Percentiles rank a stretch among this genome's conserved stretches.
phyloP scores from a whole-genome alignment of 2,113 vertebrate genomes.

The Calonectris borealis region DNA sequence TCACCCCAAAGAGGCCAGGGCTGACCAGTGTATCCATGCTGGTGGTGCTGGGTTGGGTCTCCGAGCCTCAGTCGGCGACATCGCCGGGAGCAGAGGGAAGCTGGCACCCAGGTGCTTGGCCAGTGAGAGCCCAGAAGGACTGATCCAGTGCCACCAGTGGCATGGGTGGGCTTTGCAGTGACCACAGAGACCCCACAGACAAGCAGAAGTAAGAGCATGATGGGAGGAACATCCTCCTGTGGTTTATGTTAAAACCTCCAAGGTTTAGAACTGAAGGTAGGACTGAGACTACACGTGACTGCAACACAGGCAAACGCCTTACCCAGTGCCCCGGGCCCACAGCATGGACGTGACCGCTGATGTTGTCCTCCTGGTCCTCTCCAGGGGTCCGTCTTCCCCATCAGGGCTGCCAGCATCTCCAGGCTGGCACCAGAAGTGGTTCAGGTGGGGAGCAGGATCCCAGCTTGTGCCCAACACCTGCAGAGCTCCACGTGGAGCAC shows the following conservation, averaged over 20 bases:
- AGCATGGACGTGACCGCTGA: fast-evolving
- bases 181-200: neutral
- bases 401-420: neutral
- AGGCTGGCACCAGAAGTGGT: neutral
- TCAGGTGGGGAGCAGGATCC: neutral
- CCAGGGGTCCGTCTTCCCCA: neutral
- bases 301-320: neutral
- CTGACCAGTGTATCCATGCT: neutral
- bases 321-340: neutral
- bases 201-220: neutral
- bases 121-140: neutral
- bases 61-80: neutral
- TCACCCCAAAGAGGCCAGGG: neutral
- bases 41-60: neutral
- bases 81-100: neutral
- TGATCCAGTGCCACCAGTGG: neutral
- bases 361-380: neutral
- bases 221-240: neutral
- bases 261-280: neutral
- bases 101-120: neutral
- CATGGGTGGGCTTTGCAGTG: neutral
- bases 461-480: neutral
- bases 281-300: neutral
- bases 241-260: neutral
- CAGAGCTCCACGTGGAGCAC: neutral